Base-by-base conservation (phyloP, 2,113 vertebrate genomes). In the Cynocephalus volans region DNA sequence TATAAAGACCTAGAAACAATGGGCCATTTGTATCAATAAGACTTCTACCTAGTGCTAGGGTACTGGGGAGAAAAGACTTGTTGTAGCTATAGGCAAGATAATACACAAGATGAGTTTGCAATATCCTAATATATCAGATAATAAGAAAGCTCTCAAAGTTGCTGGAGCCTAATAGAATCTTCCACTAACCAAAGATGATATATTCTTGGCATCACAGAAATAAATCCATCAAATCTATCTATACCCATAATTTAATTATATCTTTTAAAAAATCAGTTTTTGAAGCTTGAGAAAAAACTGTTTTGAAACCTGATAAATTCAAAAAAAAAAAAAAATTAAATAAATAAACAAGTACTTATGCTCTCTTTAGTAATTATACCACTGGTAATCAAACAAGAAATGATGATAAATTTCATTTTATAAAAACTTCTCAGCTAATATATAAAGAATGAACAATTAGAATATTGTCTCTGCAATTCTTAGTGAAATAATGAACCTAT, bases 11-110 rank as follows among this genome's bases (percentile, higher is more conserved):
- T 75, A 33, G 21, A 60, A 56, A 73, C 0, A 67, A 36, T 13
- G 1, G 26, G 0, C 6, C 73, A 17, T 73, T 7, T 0, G 0
- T 33, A 56, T 13, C 19, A 80, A 82, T 65, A 60, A 23, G 5
- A 48, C 19, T 28, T 69, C 2, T 79, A 70, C 10, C 21, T 45
- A 70, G 0, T 69, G 8, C 19, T 24, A 62, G 10, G 2, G 2
- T 54, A 60, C 0, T 1, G 3, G 87, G 31, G 4, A 88, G 52
- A 88, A 86, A 79, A 69, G 23, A 21, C 8, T n/a, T 73, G 48
- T 41, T 70, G 21, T 83, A 85, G 1, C 19, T 56, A 9, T n/a
- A 36, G 31, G 31, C 15, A 86, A 67, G 23, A 62, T 31, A 48
- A 60, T 79, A 45, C 4, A 41, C 12, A 81, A 36, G 17, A 36